A percentile compares a stretch with the other conserved stretches of the same genome.
phyloP scores from a whole-genome alignment of 1,140 invertebrate species.

The Macrocentrus cingulum region DNA sequence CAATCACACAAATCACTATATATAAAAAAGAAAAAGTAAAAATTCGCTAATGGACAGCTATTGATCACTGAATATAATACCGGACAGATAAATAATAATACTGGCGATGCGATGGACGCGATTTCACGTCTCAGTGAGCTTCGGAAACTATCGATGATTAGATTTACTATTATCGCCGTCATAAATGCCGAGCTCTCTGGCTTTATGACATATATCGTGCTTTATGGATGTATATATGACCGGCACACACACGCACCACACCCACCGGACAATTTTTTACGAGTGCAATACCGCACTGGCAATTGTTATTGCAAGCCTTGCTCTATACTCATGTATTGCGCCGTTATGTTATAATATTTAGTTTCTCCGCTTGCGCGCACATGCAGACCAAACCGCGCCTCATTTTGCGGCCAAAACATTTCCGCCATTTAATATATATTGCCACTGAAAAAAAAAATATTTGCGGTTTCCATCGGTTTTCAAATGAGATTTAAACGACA shows the following conservation, averaged over 20 bases:
- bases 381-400: background rate
- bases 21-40: no score
- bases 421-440: no score
- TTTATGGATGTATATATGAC: background rate
- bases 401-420: constrained; percentile 6
- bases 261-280: constrained; percentile 16
- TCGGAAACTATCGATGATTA: constrained; percentile 16
- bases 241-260: background rate
- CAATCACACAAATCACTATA: no score
- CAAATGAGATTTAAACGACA: no score
- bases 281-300: background rate
- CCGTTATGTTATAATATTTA: constrained; percentile 1
- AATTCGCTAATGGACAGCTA: no score
- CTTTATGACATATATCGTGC: constrained; percentile 1
- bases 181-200: constrained; percentile 15
- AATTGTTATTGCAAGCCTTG: constrained; percentile 5
- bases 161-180: constrained; percentile 24
- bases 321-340: background rate
- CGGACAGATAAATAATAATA: no score
- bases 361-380: background rate
- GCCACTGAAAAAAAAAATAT: no score
- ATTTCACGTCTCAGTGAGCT: constrained; percentile 15
- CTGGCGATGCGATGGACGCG: constrained; percentile 9
- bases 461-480: no score
- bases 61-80: no score